Percentiles rank a stretch among this genome's conserved stretches.
These are phyloP conservation scores for Sphaeramia orbicularis DNA, from an alignment of 2,797 vertebrate genomes.

Conservation along the genomic window DNA sequence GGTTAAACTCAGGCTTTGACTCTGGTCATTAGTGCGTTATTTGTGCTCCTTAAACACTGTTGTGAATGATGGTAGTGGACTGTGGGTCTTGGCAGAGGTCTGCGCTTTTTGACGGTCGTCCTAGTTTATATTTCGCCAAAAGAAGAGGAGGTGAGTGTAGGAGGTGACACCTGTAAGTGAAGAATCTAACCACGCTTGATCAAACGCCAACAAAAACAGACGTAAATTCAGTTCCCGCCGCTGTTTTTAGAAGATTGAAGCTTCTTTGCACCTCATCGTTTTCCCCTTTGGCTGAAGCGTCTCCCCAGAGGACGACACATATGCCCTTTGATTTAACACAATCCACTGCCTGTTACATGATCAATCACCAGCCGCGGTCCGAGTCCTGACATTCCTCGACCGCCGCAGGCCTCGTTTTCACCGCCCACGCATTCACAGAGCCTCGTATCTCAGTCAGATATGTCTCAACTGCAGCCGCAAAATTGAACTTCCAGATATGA, in stretches of 20 bases:
- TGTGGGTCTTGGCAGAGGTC: too few relatives aligned
- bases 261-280: slow-evolving; percentile 9
- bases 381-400: slow-evolving; percentile 42
- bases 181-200: too few relatives aligned
- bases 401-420: slow-evolving; percentile 24
- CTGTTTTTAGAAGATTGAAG: background rate
- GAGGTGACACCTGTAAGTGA: too few relatives aligned
- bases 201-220: background rate
- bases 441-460: slow-evolving; percentile 12
- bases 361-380: slow-evolving; percentile 18
- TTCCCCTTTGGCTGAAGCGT: slow-evolving; percentile 19
- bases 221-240: background rate
- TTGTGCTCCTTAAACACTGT: too few relatives aligned
- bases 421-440: slow-evolving; percentile 42
- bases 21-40: too few relatives aligned
- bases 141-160: too few relatives aligned
- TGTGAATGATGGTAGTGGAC: too few relatives aligned
- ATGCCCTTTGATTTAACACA: slow-evolving; percentile 32
- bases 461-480: slow-evolving; percentile 30
- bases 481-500: slow-evolving; percentile 58
- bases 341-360: slow-evolving; percentile 17
- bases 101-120: too few relatives aligned
- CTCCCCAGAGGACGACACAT: background rate
- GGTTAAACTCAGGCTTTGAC: too few relatives aligned
- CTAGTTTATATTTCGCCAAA: too few relatives aligned